Evolutionary conservation across 1,140 invertebrate genomes (phyloP).

Genomic region (Drosophila pseudoananassae): DNA sequence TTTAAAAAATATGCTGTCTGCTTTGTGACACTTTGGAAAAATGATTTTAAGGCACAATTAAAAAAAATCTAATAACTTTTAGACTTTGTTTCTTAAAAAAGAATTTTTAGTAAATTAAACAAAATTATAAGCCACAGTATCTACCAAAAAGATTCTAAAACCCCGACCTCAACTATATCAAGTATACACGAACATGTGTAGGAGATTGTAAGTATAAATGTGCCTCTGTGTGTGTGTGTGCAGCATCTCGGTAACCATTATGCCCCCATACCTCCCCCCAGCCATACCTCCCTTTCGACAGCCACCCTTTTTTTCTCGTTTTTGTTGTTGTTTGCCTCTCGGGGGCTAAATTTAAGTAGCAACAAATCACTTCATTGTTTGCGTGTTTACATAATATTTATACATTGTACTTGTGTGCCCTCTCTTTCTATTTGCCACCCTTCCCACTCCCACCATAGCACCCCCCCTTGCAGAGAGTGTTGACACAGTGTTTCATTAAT

Average conservation of each 20-base stretch:
- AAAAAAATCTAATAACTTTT: too few species aligned
- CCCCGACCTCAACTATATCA: conserved; percentile 4
- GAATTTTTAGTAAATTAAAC: too few species aligned
- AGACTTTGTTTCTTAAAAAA: too few species aligned
- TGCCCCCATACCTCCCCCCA: too few species aligned
- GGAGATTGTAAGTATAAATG: background rate
- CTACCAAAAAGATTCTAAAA: conserved; percentile 1
- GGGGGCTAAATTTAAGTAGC: conserved; percentile 79
- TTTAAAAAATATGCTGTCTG: too few species aligned
- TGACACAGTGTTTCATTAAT: conserved; percentile 72
- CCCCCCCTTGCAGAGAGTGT: conserved; percentile 5
- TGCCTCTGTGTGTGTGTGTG: conserved; percentile 16
- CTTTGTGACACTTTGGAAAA: too few species aligned
- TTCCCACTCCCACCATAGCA: background rate
- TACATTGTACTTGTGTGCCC: conserved; percentile 62
- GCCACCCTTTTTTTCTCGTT: conserved; percentile 20
- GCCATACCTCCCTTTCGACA: background rate
- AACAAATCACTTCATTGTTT: conserved; percentile 82
- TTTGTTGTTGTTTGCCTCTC: conserved; percentile 46
- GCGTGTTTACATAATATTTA: conserved; percentile 82
- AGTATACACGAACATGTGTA: background rate
- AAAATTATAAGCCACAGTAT: too few species aligned
- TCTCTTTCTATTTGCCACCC: background rate
- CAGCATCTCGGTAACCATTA: conserved; percentile 27
- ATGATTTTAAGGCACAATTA: too few species aligned